Base-by-base conservation (phyloP, 2,888 invertebrate genomes). In the Rhamnusium bicolor region DNA sequence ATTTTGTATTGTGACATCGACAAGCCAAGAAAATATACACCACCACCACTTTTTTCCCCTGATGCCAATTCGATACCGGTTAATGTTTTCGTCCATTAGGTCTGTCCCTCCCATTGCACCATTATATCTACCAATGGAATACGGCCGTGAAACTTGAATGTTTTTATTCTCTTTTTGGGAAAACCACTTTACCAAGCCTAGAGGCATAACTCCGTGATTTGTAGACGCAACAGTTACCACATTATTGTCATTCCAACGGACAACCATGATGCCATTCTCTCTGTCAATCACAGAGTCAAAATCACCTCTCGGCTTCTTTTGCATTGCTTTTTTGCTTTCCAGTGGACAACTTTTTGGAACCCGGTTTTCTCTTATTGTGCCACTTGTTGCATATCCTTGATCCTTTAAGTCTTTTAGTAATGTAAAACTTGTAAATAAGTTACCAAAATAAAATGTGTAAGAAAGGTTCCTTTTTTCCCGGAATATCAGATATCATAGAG, bases 61-160 rank as follows among this genome's bases (percentile, higher is more conserved):
- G 58, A 71, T 49, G 3, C 69, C 60, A 2, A 73, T 60, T 65
- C 72, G 21, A 29, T 74, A 74, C 12, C 32, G 7, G n/a, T 27
- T 32, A 16, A 74, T 58, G 46, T 76, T 76, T 14, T 71, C 51
- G 47, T 79, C 80, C 77, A 79, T 80, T 62, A 71, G 73, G 56
- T 80, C 80, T 0, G 76, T 79, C 12, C 78, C 72, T 16, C 80
- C 81, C 79, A 82, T 82, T 71, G 67, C 71, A 49, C 65, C 58
- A 65, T 82, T 82, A 53, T 82, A 82, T 70, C 74, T 60, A 56
- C 51, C 66, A 72, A 81, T 73, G 49, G 63, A 16, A 24, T 58
- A 6, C 32, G 82, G 80, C 46, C 75, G 62, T 54, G 72, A 74
- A 27, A 81, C 14, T 24, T 56, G n/a, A 76, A 67, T 65, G 60